Percentiles rank a stretch among this genome's conserved stretches.
Evolutionary conservation across 2,888 invertebrate species (phyloP).

Genomic region (Mactromeris polynyma): DNA sequence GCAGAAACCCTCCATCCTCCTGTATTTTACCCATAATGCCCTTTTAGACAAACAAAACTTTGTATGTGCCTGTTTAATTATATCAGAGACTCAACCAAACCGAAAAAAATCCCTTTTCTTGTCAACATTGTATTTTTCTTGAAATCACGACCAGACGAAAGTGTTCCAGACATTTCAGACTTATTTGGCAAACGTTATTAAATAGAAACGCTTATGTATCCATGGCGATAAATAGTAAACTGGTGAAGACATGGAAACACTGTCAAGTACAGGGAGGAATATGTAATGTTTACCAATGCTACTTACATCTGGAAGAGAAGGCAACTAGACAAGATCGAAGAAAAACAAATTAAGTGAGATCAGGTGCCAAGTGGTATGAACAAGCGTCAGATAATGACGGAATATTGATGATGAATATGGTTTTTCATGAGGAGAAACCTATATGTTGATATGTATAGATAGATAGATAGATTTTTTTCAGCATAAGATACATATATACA

Average conservation of each 20-base stretch:
- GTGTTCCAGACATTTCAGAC: neutral
- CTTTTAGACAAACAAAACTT: too few species aligned
- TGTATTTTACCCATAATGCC: too few species aligned
- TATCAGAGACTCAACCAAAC: too few species aligned
- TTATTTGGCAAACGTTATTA: neutral
- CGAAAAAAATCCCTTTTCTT: too few species aligned
- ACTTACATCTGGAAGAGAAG: neutral
- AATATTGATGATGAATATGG: neutral
- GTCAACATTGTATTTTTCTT: neutral
- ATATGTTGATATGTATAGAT: neutral
- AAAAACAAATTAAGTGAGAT: neutral
- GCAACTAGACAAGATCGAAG: constrained; percentile 1
- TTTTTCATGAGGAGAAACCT: neutral
- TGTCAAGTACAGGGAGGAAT: neutral
- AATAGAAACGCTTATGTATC: neutral
- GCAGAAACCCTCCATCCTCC: too few species aligned
- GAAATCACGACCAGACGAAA: neutral
- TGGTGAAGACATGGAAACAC: neutral
- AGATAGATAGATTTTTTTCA: too few species aligned
- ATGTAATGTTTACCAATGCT: neutral
- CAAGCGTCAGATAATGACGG: neutral
- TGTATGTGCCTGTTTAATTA: too few species aligned
- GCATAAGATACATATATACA: too few species aligned
- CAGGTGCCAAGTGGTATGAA: neutral
- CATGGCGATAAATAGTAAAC: neutral